Evolutionary conservation across 2,113 vertebrate genomes (phyloP).

Genomic region (Hydrochoerus hydrochaeris): DNA sequence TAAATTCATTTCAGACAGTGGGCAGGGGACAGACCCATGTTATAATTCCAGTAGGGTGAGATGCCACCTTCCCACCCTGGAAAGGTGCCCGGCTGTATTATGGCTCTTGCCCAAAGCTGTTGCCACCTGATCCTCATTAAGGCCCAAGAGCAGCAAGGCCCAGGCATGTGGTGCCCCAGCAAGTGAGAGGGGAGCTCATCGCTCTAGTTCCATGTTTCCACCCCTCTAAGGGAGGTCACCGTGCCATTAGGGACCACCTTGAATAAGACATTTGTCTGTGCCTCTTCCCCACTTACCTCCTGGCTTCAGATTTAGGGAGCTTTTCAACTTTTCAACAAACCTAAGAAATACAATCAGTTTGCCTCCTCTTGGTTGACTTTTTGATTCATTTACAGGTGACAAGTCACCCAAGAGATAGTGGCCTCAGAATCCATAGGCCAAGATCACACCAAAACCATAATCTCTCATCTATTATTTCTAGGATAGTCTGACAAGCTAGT

Average conservation of each 20-base stretch:
- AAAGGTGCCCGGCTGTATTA: rapidly evolving
- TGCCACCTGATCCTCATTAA: rapidly evolving
- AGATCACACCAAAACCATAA: rapidly evolving
- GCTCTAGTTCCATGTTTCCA: neutral
- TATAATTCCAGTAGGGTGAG: neutral
- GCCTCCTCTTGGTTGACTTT: neutral
- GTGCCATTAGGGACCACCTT: rapidly evolving
- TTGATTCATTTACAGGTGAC: neutral
- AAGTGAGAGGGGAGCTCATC: neutral
- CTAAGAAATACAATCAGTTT: too few relatives aligned
- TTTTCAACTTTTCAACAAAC: rapidly evolving
- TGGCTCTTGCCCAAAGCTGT: neutral
- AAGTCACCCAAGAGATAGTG: neutral
- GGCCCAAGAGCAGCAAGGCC: neutral
- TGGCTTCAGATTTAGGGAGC: neutral
- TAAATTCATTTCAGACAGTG: rapidly evolving
- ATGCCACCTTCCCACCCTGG: rapidly evolving
- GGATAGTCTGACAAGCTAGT: too few relatives aligned
- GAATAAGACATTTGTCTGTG: neutral
- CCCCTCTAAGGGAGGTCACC: rapidly evolving
- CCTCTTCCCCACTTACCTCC: too few relatives aligned
- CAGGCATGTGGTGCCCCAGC: rapidly evolving
- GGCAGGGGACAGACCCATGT: rapidly evolving
- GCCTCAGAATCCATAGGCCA: neutral
- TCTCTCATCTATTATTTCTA: neutral